Evolutionary conservation across 2,797 vertebrate species (phyloP).

Genomic region (Eulemur rubriventer): DNA sequence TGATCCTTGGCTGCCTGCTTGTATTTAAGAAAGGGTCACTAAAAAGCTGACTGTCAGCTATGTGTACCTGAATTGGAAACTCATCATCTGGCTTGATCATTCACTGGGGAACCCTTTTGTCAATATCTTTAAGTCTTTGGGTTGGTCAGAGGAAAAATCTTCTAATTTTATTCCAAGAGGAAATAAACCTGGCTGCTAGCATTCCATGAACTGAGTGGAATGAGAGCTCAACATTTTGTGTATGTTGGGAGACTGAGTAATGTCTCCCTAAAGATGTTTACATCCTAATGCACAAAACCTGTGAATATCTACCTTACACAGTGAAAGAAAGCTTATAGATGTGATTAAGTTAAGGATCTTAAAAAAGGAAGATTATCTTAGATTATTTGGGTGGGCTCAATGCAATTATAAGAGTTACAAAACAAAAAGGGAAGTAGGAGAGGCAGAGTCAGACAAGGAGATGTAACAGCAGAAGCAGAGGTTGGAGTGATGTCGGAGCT

Average conservation of each 20-base stretch:
- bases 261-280: neutral
- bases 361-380: neutral
- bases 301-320: neutral
- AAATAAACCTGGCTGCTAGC: neutral
- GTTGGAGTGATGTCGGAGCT: neutral
- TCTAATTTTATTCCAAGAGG: neutral
- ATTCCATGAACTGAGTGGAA: neutral
- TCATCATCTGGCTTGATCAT: neutral
- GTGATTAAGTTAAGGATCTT: neutral
- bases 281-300: neutral
- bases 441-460: neutral
- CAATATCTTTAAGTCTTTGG: neutral
- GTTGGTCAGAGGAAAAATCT: neutral
- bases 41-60: neutral
- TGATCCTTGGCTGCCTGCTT: neutral
- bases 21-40: neutral
- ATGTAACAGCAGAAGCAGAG: neutral
- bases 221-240: neutral
- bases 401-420: neutral
- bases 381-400: neutral
- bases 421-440: neutral
- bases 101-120: neutral
- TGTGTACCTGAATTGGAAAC: neutral
- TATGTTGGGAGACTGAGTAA: neutral
- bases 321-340: neutral